phyloP scores from a whole-genome alignment of 2,888 invertebrate genomes.

The Poecilus cupreus region DNA sequence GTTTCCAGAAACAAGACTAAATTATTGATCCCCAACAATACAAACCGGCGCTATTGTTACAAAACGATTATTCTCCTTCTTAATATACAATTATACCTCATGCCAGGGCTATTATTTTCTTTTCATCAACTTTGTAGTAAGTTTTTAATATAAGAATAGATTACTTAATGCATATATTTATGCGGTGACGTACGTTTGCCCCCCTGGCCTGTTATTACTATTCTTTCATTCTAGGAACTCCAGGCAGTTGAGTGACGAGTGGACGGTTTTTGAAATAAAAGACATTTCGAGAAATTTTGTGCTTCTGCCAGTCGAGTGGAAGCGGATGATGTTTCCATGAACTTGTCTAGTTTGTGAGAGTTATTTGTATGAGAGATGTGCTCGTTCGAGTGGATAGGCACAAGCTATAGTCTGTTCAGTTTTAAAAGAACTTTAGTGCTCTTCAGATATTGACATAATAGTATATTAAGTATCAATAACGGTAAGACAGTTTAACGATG shows the following conservation, averaged over 20 bases:
- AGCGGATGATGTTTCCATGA: conserved; percentile 12
- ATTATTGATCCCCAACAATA: too few species aligned
- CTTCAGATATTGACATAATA: too few species aligned
- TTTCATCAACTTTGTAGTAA: neutral
- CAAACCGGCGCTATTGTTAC: neutral
- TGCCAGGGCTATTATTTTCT: neutral
- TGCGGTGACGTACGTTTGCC: neutral
- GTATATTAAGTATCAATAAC: too few species aligned
- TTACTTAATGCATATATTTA: neutral
- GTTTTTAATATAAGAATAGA: conserved; percentile 7
- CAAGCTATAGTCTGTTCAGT: neutral
- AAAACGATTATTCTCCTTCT: neutral
- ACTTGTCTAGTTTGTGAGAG: conserved; percentile 26
- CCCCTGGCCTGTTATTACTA: conserved; percentile 2
- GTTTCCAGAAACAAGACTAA: too few species aligned
- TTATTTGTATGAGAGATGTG: conserved; percentile 25
- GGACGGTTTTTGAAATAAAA: neutral
- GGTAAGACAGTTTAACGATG: too few species aligned
- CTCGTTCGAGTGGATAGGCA: neutral
- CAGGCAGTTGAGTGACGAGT: neutral
- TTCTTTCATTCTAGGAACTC: conserved; percentile 6
- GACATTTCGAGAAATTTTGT: conserved; percentile 28
- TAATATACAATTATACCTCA: neutral
- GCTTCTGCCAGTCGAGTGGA: neutral
- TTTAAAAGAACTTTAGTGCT: too few species aligned